Conservation (phyloP, 2,888 invertebrate species). For the Drosophila leonis region DNA sequence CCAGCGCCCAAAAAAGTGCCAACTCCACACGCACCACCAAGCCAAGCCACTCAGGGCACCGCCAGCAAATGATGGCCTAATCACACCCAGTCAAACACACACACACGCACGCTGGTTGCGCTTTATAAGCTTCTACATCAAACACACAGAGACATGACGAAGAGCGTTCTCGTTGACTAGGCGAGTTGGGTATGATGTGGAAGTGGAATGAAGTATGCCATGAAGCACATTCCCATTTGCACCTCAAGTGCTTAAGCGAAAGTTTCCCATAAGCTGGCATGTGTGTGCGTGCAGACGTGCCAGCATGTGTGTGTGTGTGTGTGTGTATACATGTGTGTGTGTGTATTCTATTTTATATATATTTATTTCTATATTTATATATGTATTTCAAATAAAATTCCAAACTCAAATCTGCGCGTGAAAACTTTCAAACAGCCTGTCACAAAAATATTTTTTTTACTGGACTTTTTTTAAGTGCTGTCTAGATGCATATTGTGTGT, state of each 20-base stretch:
- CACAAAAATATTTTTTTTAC: constrained; percentile 38
- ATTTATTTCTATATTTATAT: constrained; percentile 2
- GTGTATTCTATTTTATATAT: constrained; percentile 20
- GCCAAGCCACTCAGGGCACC: constrained; percentile 5
- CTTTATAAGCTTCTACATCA: constrained; percentile 57
- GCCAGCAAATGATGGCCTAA: constrained; percentile 58
- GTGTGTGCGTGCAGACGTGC: constrained; percentile 40
- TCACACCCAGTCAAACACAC: constrained; percentile 55
- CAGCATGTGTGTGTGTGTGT: constrained; percentile 21
- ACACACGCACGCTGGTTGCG: constrained; percentile 34
- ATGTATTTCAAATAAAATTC: constrained; percentile 56
- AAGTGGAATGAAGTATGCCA: background rate
- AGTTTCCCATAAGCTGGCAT: constrained; percentile 52
- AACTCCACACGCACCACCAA: constrained; percentile 27
- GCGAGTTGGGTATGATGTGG: background rate
- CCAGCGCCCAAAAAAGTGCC: constrained; percentile 34
- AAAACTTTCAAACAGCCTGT: constrained; percentile 56
- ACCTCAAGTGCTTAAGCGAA: constrained; percentile 70
- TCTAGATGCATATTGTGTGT: constrained; percentile 19
- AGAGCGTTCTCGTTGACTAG: background rate
- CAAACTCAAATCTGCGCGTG: constrained; percentile 58
- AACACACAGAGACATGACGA: constrained; percentile 56
- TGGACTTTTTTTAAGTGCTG: constrained; percentile 42
- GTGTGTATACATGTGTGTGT: constrained; percentile 15
- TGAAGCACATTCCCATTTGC: constrained; percentile 62